Evolutionary conservation across 2,888 invertebrate species (phyloP).

Genomic region (Rhopalosiphum nymphaeae): DNA sequence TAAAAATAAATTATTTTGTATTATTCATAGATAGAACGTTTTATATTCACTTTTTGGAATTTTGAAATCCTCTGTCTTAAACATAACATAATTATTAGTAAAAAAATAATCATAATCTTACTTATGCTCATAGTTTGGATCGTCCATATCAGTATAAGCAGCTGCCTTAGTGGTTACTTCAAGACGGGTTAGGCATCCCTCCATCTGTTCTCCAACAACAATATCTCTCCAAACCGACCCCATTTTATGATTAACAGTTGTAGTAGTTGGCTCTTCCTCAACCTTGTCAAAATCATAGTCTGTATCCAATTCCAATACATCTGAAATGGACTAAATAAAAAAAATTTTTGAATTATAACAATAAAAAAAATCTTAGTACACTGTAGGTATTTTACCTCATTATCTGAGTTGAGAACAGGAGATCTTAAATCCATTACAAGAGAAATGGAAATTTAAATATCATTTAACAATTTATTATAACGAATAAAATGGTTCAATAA

Average conservation of each 20-base stretch:
- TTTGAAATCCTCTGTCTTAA: background rate
- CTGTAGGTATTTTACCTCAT: slow-evolving; percentile 30
- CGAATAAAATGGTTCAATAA: background rate
- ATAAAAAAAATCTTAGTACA: background rate
- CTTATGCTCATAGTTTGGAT: slow-evolving; percentile 42
- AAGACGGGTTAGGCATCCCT: slow-evolving; percentile 43
- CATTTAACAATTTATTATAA: background rate
- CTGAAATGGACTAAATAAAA: slow-evolving; percentile 33
- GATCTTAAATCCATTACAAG: slow-evolving; percentile 26
- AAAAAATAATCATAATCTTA: background rate
- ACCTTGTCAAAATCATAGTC: background rate
- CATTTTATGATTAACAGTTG: slow-evolving; percentile 8
- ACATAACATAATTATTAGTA: background rate
- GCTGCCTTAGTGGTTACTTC: slow-evolving; percentile 46
- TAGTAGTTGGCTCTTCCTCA: background rate
- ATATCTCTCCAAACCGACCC: slow-evolving; percentile 54
- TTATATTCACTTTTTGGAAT: background rate
- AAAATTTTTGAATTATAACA: background rate
- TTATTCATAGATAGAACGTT: background rate
- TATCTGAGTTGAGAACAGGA: background rate
- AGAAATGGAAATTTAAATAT: background rate
- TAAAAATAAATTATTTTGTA: background rate
- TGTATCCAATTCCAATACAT: slow-evolving; percentile 31
- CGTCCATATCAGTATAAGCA: slow-evolving; percentile 51
- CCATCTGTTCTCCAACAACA: slow-evolving; percentile 55